Percentiles rank a stretch among this genome's conserved stretches.
These are phyloP conservation scores for Tuberolachnus salignus DNA, from an alignment of 2,888 invertebrate species.

Conservation along the genomic window DNA sequence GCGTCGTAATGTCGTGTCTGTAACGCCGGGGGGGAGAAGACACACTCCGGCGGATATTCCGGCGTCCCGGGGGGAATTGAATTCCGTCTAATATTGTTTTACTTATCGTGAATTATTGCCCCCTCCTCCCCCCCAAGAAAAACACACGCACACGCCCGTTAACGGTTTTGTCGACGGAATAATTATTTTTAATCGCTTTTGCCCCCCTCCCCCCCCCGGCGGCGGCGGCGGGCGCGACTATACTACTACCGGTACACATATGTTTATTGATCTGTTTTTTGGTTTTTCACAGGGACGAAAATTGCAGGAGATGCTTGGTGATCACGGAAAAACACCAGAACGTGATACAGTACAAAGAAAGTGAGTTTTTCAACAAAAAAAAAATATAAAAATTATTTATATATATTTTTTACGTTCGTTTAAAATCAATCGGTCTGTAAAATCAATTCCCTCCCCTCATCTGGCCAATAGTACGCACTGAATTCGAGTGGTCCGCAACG, in stretches of 20 bases:
- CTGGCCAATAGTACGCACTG: not conserved
- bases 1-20: too few species aligned
- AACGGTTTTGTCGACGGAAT: slow-evolving; percentile 17
- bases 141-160: too few species aligned
- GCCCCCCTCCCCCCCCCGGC: too few species aligned
- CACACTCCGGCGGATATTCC: too few species aligned
- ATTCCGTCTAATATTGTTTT: slow-evolving; percentile 37
- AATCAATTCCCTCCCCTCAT: slow-evolving; percentile 6
- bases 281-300: slow-evolving; percentile 72
- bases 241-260: not conserved
- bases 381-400: slow-evolving; percentile 42
- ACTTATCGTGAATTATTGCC: slow-evolving; percentile 33
- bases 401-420: not conserved
- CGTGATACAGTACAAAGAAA: slow-evolving; percentile 96
- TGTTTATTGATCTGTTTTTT: slow-evolving; percentile 26
- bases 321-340: slow-evolving; percentile 94
- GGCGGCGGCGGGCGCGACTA: not conserved
- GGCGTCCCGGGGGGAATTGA: slow-evolving; percentile 19
- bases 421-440: slow-evolving; percentile 23
- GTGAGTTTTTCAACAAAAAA: slow-evolving; percentile 71
- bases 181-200: slow-evolving; percentile 32
- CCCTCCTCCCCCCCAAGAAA: not conserved
- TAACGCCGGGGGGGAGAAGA: too few species aligned
- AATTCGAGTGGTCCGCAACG: slow-evolving; percentile 3
- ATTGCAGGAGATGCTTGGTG: slow-evolving; percentile 90